Percentiles rank a stretch among this genome's conserved stretches.
Conservation (phyloP, 1,140 invertebrate species). For the Bilobella aurantiaca region DNA sequence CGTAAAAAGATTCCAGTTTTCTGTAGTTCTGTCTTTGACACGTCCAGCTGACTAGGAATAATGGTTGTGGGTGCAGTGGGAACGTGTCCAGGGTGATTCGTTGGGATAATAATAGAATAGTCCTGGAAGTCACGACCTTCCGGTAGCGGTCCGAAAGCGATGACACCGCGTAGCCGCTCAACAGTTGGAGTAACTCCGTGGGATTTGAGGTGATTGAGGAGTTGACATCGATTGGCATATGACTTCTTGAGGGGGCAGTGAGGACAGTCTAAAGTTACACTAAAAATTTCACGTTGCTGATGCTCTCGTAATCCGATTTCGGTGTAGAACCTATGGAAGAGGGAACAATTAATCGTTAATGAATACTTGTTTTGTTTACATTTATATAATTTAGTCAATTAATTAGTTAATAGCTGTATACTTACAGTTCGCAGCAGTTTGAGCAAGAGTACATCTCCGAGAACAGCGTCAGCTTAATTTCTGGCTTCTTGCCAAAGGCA, state of each 20-base stretch:
- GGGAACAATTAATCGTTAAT: neutral
- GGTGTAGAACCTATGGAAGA: neutral
- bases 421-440: neutral
- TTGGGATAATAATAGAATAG: neutral
- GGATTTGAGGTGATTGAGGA: constrained; percentile 10
- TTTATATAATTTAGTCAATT: too few species aligned
- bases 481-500: neutral
- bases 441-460: constrained; percentile 2
- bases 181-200: constrained; percentile 7
- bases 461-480: neutral
- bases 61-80: neutral
- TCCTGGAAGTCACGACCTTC: neutral
- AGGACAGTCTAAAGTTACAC: neutral
- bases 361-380: too few species aligned
- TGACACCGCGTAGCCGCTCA: neutral
- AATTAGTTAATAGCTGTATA: neutral
- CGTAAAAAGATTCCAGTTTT: neutral
- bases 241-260: constrained; percentile 9
- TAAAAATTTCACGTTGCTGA: neutral
- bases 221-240: constrained; percentile 12
- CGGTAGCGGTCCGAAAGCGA: neutral
- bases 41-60: neutral
- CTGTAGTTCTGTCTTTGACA: neutral
- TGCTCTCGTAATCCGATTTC: neutral
- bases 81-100: neutral